These are phyloP conservation scores for Thunnus thynnus DNA, from an alignment of 2,113 vertebrate genomes.

Conservation along the genomic window DNA sequence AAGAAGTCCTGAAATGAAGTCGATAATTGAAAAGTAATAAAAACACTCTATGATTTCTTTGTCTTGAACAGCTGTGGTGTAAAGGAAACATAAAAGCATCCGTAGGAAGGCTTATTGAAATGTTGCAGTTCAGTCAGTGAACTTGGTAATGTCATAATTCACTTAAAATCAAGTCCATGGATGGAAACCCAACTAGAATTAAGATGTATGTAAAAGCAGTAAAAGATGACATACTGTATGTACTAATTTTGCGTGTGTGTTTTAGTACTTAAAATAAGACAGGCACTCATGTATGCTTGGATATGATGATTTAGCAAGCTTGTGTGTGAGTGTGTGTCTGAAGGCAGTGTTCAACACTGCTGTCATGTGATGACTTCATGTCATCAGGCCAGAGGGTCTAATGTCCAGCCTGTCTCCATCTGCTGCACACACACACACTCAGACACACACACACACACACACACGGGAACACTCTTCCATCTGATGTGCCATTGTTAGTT, in stretches of 20 bases:
- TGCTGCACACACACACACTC: constrained; percentile 50
- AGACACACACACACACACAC: constrained; percentile 39
- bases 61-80: too few relatives aligned
- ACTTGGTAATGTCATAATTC: too few relatives aligned
- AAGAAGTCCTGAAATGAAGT: too few relatives aligned
- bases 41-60: too few relatives aligned
- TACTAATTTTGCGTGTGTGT: background rate
- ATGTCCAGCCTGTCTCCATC: constrained; percentile 74
- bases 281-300: constrained; percentile 7
- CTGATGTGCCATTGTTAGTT: constrained; percentile 39
- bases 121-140: too few relatives aligned
- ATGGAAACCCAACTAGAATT: too few relatives aligned
- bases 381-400: constrained; percentile 68
- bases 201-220: too few relatives aligned
- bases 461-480: constrained; percentile 2
- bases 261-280: background rate
- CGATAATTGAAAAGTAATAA: too few relatives aligned
- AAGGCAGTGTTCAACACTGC: constrained; percentile 52
- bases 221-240: background rate
- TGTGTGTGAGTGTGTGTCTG: constrained; percentile 35
- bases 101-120: too few relatives aligned
- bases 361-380: constrained; percentile 74
- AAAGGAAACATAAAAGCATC: too few relatives aligned
- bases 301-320: constrained; percentile 25
- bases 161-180: too few relatives aligned